These are phyloP conservation scores for Caenorhabditis sp. DNA, from an alignment of 2,888 invertebrate genomes.

Conservation along the genomic window DNA sequence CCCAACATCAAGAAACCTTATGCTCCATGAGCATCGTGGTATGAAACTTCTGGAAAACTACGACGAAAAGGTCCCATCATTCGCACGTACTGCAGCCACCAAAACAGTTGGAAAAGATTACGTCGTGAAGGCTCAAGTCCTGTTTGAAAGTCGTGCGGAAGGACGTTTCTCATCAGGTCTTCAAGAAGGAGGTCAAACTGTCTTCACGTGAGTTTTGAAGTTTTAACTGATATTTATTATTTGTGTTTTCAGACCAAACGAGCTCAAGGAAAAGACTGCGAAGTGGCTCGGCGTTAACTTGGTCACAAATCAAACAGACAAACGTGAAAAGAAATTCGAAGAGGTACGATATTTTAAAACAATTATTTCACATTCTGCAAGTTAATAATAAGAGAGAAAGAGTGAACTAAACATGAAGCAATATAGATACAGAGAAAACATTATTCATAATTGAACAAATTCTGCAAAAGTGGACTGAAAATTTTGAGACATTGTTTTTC, in stretches of 20 bases:
- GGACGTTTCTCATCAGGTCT: conserved; percentile 96
- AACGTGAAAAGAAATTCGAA: conserved; percentile 65
- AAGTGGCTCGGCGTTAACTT: conserved; percentile 92
- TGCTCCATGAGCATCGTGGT: conserved; percentile 70
- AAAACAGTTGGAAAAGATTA: conserved; percentile 70
- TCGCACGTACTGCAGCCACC: conserved; percentile 60
- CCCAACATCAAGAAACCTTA: conserved; percentile 55
- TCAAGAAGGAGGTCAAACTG: conserved; percentile 96
- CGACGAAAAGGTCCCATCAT: conserved; percentile 65
- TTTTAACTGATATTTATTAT: not conserved
- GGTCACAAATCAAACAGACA: conserved; percentile 90
- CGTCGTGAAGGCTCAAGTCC: conserved; percentile 77
- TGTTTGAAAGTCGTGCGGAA: conserved; percentile 97
- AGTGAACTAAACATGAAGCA: not conserved
- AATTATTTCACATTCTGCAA: not conserved
- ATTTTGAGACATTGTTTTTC: too few species aligned
- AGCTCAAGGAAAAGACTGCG: conserved; percentile 76
- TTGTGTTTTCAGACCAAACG: conserved; percentile 70
- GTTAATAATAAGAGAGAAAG: not conserved
- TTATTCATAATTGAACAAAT: not conserved
- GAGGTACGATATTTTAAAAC: conserved; percentile 46
- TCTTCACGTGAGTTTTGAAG: conserved; percentile 81
- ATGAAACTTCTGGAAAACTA: conserved; percentile 60
- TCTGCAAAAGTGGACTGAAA: not conserved
- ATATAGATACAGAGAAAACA: not conserved